These are phyloP conservation scores for Steatocranus sp. DNA, from an alignment of 2,797 vertebrate genomes.

Conservation along the genomic window DNA sequence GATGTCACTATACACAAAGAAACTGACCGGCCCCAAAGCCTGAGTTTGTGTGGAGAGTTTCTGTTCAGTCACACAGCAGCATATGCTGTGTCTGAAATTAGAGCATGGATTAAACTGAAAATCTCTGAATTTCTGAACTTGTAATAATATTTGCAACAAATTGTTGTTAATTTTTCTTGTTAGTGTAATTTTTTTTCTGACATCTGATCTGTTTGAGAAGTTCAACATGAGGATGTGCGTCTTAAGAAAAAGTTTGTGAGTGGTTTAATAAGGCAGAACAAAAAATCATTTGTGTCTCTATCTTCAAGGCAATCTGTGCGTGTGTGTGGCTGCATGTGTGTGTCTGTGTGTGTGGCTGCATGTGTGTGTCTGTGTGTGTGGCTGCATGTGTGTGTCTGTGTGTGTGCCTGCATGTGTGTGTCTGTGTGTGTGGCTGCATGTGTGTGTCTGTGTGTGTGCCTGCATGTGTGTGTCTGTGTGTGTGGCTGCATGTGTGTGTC, in stretches of 20 bases:
- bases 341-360: background rate
- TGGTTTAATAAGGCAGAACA: constrained; percentile 7
- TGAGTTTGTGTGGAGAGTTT: background rate
- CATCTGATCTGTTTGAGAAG: background rate
- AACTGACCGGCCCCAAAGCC: background rate
- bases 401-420: rapidly evolving
- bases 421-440: rapidly evolving
- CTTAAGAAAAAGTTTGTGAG: background rate
- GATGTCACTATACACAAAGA: constrained; percentile 58
- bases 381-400: rapidly evolving
- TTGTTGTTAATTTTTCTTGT: background rate
- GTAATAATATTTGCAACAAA: background rate
- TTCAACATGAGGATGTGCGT: background rate
- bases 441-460: rapidly evolving
- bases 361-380: background rate
- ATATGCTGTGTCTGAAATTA: background rate
- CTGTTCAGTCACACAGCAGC: background rate
- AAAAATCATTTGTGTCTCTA: constrained; percentile 33
- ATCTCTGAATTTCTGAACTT: background rate
- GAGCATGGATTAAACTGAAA: too few species aligned
- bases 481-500: rapidly evolving
- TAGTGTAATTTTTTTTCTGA: background rate
- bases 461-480: background rate
- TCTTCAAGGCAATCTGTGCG: constrained; percentile 38
- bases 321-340: too few species aligned